Percentiles rank a stretch among this genome's conserved stretches.
phyloP scores from a whole-genome alignment of 2,888 invertebrate species.

The Aphrophora alni region DNA sequence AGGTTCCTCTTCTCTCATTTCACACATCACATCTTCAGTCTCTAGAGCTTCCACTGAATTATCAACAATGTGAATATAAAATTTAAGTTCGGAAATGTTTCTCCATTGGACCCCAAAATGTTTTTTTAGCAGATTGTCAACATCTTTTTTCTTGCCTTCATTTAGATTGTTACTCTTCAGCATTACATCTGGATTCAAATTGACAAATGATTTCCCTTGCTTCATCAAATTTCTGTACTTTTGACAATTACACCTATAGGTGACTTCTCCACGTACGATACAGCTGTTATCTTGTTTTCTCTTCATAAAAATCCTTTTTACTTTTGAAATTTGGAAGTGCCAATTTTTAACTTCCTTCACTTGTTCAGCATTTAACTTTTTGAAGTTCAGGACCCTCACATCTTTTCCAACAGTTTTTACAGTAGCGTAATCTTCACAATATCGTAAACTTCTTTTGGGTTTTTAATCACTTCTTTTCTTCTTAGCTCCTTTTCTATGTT shows the following conservation, averaged over 20 bases:
- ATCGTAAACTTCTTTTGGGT: conserved; percentile 41
- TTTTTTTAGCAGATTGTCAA: conserved; percentile 30
- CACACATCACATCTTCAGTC: neutral
- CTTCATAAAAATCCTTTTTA: conserved; percentile 30
- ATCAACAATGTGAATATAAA: conserved; percentile 18
- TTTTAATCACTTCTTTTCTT: conserved; percentile 43
- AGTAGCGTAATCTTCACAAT: conserved; percentile 12
- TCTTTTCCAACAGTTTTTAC: conserved; percentile 43
- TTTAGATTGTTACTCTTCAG: conserved; percentile 23
- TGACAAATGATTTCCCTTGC: conserved; percentile 20
- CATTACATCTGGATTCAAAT: conserved; percentile 23
- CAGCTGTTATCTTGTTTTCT: conserved; percentile 17
- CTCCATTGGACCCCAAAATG: conserved; percentile 24
- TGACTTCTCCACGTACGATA: conserved; percentile 21
- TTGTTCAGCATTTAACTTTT: neutral
- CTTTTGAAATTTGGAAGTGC: conserved; percentile 27
- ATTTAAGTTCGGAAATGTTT: conserved; percentile 29
- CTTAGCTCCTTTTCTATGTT: conserved; percentile 49
- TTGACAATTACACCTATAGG: conserved; percentile 1
- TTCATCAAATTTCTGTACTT: conserved; percentile 27
- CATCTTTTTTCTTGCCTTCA: conserved; percentile 24
- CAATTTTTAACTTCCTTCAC: conserved; percentile 21
- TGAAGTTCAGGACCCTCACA: neutral
- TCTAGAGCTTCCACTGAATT: conserved; percentile 14
- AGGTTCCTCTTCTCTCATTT: conserved; percentile 9